phyloP scores from a whole-genome alignment of 2,888 invertebrate species.

The Andrena flavipes region DNA sequence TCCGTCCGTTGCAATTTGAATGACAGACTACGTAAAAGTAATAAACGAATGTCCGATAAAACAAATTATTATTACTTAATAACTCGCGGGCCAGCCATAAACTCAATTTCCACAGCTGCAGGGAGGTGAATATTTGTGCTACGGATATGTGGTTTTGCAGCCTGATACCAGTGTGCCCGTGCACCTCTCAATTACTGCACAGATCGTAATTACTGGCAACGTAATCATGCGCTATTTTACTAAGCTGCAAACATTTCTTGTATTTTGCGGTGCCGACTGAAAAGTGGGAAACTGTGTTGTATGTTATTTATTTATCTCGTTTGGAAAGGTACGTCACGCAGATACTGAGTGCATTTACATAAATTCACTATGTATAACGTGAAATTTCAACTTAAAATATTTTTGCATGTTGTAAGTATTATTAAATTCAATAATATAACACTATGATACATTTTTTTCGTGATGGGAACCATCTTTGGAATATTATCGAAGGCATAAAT shows the following conservation, averaged over 20 bases:
- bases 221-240: conserved; percentile 73
- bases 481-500: conserved; percentile 13
- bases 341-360: conserved; percentile 10
- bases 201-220: conserved; percentile 70
- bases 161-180: conserved; percentile 11
- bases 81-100: conserved; percentile 49
- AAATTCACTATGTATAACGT: conserved; percentile 9
- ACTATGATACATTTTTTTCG: conserved; percentile 4
- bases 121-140: background rate
- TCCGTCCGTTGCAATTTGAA: conserved; percentile 31
- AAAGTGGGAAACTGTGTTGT: conserved; percentile 62
- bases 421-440: conserved; percentile 12
- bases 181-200: conserved; percentile 71
- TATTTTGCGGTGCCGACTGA: conserved; percentile 60
- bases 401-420: background rate
- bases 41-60: conserved; percentile 67
- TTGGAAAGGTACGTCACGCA: background rate
- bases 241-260: conserved; percentile 67
- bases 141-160: conserved; percentile 49
- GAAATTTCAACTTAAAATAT: conserved; percentile 23
- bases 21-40: conserved; percentile 69
- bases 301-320: too few species aligned
- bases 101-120: conserved; percentile 40
- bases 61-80: conserved; percentile 73
- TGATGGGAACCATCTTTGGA: conserved; percentile 7